Conservation (phyloP, 2,113 vertebrate species). For the Talpa occidentalis region DNA sequence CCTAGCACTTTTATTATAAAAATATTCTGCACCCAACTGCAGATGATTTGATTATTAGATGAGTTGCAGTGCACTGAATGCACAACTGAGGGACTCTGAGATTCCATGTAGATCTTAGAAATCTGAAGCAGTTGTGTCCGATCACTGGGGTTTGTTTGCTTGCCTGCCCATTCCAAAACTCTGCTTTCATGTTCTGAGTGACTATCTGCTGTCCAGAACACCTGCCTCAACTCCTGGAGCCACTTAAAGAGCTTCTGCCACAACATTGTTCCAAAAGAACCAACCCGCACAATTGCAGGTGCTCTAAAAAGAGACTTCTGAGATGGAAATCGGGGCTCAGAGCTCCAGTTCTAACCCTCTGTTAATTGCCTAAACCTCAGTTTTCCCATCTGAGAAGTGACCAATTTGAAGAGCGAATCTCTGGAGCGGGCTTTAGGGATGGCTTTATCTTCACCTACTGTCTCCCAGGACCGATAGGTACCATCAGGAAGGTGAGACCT, state of each 20-base stretch:
- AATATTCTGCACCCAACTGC: neutral
- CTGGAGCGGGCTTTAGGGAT: neutral
- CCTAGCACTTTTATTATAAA: neutral
- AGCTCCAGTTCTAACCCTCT: neutral
- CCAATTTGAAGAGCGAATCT: neutral
- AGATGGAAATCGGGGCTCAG: neutral
- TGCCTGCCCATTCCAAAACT: neutral
- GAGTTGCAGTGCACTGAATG: neutral
- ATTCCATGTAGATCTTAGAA: neutral
- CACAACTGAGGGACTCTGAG: neutral
- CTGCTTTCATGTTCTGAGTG: neutral
- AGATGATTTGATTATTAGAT: constrained; percentile 15
- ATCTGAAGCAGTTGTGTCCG: constrained; percentile 9
- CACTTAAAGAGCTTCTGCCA: neutral
- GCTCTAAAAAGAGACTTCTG: neutral
- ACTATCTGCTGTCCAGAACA: neutral
- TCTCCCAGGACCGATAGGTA: neutral
- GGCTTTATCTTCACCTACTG: neutral
- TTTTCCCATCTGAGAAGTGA: neutral
- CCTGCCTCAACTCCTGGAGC: neutral
- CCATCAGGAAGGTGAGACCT: neutral
- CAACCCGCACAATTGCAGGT: neutral
- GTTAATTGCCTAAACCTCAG: neutral
- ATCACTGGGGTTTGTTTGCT: neutral
- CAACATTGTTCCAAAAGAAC: neutral